phyloP scores from a whole-genome alignment of 2,888 invertebrate species.

The Saturnia pavonia region DNA sequence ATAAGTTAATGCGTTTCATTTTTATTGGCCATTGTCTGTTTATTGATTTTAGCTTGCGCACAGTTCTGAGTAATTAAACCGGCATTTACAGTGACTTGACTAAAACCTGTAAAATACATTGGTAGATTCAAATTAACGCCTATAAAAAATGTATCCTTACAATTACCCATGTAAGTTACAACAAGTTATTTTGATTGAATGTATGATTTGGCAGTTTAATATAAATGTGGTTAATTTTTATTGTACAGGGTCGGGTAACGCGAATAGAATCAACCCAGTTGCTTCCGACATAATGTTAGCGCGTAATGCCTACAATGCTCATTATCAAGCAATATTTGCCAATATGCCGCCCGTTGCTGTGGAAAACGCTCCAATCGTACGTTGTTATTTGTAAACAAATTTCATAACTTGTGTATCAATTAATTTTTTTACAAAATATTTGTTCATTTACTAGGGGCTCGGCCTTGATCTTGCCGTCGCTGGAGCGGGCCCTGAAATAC shows the following conservation, averaged over 20 bases:
- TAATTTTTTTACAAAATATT: neutral
- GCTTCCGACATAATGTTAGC: neutral
- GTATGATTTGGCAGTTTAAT: neutral
- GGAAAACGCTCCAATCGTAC: neutral
- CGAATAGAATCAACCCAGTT: neutral
- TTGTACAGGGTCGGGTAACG: neutral
- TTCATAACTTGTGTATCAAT: neutral
- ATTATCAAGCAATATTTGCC: neutral
- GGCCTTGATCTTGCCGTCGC: neutral
- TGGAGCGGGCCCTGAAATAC: conserved; percentile 86
- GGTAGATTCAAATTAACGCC: neutral
- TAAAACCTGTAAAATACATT: neutral
- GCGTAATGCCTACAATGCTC: neutral
- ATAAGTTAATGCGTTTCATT: neutral
- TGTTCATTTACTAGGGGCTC: neutral
- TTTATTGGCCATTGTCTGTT: neutral
- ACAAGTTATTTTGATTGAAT: neutral
- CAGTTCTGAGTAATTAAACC: neutral
- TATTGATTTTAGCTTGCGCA: neutral
- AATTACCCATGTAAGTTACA: neutral
- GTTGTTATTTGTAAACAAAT: neutral
- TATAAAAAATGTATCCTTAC: neutral
- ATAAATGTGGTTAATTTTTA: neutral
- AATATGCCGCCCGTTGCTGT: neutral
- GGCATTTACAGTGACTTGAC: neutral